phyloP scores from a whole-genome alignment of 2,888 invertebrate species.

The Sarcophaga carnaria region DNA sequence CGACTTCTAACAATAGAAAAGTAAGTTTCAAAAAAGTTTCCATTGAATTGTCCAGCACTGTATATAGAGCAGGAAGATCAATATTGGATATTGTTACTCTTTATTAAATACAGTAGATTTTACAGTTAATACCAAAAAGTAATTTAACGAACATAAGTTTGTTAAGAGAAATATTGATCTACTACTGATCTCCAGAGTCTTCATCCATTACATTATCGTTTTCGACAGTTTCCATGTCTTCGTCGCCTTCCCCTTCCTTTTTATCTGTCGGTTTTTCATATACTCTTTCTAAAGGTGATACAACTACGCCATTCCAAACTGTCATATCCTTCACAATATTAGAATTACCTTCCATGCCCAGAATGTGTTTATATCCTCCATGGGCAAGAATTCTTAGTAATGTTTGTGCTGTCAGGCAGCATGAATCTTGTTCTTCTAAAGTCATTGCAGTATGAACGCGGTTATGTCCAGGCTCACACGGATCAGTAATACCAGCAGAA shows the following conservation, averaged over 20 bases:
- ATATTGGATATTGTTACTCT: too few relatives aligned
- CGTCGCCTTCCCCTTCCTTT: conserved; percentile 86
- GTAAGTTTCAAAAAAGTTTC: too few relatives aligned
- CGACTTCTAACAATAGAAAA: too few relatives aligned
- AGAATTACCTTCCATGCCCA: conserved; percentile 85
- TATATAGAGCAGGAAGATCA: too few relatives aligned
- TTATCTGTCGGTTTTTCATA: conserved; percentile 91
- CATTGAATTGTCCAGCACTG: too few relatives aligned
- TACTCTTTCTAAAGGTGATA: conserved; percentile 96
- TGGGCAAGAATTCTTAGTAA: conserved; percentile 94
- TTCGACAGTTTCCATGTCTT: conserved; percentile 86
- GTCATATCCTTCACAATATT: conserved; percentile 91
- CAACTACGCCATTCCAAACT: conserved; percentile 98
- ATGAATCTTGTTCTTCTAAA: conserved; percentile 94
- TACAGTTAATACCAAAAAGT: too few relatives aligned
- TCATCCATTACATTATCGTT: conserved; percentile 81
- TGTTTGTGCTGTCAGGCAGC: conserved; percentile 95
- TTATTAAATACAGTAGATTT: too few relatives aligned
- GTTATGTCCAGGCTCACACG: conserved; percentile 94
- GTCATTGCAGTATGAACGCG: conserved; percentile 95
- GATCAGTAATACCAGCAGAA: conserved; percentile 95
- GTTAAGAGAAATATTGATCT: too few relatives aligned
- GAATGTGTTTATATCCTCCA: conserved; percentile 95
- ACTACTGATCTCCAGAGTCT: conserved; percentile 76
- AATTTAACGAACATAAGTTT: too few relatives aligned